Conservation (phyloP, 1,140 invertebrate species). For the Meloidogyne hapla region DNA sequence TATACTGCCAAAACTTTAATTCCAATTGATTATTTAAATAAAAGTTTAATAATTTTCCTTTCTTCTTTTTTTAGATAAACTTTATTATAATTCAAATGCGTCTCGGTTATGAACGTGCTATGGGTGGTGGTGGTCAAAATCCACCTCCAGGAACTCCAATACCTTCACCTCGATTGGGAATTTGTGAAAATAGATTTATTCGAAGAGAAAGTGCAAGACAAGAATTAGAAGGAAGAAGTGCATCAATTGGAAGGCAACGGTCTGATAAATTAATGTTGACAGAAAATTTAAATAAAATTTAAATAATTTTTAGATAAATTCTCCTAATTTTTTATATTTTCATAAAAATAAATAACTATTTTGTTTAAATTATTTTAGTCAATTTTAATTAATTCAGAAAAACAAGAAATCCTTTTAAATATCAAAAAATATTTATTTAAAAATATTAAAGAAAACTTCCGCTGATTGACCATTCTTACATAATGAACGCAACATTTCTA, state of each 20-base stretch:
- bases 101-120: conserved; percentile 40
- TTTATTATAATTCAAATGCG: conserved; percentile 52
- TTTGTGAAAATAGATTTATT: conserved; percentile 12
- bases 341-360: too few species aligned
- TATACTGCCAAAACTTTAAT: too few species aligned
- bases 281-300: background rate
- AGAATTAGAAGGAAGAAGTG: background rate
- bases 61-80: conserved; percentile 18
- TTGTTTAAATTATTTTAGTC: too few species aligned
- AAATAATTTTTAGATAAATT: too few species aligned
- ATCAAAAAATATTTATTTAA: conserved; percentile 18
- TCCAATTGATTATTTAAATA: too few species aligned
- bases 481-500: conserved; percentile 25
- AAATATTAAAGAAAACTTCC: conserved; percentile 29
- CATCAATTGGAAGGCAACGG: background rate
- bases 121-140: background rate
- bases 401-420: background rate
- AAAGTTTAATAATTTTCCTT: too few species aligned
- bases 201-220: conserved; percentile 6
- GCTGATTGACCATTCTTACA: conserved; percentile 26
- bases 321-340: too few species aligned
- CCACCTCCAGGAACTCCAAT: background rate
- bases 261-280: background rate
- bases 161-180: background rate
- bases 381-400: too few species aligned